Evolutionary conservation across 2,113 vertebrate species (phyloP).

Genomic region (Stegastes partitus): DNA sequence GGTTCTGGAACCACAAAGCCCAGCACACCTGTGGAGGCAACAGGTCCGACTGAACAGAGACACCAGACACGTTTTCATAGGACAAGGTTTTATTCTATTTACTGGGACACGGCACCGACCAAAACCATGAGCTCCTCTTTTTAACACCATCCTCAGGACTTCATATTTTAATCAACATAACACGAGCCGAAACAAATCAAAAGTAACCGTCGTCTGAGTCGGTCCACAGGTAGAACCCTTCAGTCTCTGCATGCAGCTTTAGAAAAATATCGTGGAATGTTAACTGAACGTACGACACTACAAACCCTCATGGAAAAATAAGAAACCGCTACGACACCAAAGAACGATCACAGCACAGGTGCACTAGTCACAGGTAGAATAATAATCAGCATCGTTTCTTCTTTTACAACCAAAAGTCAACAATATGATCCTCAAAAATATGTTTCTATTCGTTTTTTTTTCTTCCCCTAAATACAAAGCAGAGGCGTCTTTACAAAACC

Average conservation of each 20-base stretch:
- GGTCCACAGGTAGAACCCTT: slow-evolving; percentile 48
- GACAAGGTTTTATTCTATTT: slow-evolving; percentile 78
- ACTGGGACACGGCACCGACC: slow-evolving; percentile 78
- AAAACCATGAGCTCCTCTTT: slow-evolving; percentile 73
- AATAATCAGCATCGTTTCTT: slow-evolving; percentile 75
- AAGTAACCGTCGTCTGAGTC: slow-evolving; percentile 42
- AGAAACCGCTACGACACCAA: slow-evolving; percentile 87
- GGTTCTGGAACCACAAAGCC: too few species aligned
- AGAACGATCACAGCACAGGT: slow-evolving; percentile 92
- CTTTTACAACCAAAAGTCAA: slow-evolving; percentile 81
- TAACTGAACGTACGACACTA: slow-evolving; percentile 85
- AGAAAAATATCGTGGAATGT: slow-evolving; percentile 79
- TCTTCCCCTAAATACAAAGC: slow-evolving; percentile 56
- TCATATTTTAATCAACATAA: slow-evolving; percentile 73
- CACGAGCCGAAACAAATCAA: slow-evolving; percentile 78
- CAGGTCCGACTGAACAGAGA: slow-evolving; percentile 54
- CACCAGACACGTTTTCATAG: slow-evolving; percentile 64
- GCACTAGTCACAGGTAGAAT: slow-evolving; percentile 87
- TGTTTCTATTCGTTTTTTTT: slow-evolving; percentile 44
- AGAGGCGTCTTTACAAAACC: slow-evolving; percentile 63
- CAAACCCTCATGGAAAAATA: slow-evolving; percentile 84
- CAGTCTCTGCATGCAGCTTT: slow-evolving; percentile 58
- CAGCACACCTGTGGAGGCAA: too few species aligned
- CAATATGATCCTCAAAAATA: slow-evolving; percentile 75
- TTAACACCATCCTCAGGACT: slow-evolving; percentile 60